Percentiles rank a stretch among this genome's conserved stretches.
Conservation (phyloP, 1,140 invertebrate genomes). For the Coenobita brevimanus region DNA sequence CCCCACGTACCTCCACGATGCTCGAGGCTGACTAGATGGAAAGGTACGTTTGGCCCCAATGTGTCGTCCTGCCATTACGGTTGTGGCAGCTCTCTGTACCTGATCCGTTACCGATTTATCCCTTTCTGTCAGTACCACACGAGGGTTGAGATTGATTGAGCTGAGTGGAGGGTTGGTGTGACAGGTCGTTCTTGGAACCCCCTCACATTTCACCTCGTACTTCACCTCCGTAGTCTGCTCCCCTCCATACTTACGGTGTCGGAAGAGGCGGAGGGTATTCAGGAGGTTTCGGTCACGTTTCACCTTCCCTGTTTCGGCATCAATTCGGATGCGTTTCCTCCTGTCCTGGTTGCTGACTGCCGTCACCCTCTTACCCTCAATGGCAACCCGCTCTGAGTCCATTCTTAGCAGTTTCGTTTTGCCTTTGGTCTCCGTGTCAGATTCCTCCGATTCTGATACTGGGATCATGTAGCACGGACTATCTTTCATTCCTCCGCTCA, state of each 20-base stretch:
- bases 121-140: slow-evolving; percentile 74
- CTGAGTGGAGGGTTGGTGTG: slow-evolving; percentile 75
- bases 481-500: slow-evolving; percentile 27
- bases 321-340: slow-evolving; percentile 67
- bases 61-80: slow-evolving; percentile 44
- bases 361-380: slow-evolving; percentile 66
- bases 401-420: slow-evolving; percentile 74
- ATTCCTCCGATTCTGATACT: slow-evolving; percentile 73
- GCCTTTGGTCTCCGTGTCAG: slow-evolving; percentile 75
- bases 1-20: slow-evolving; percentile 61
- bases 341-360: slow-evolving; percentile 63
- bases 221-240: slow-evolving; percentile 71
- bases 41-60: slow-evolving; percentile 1
- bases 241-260: slow-evolving; percentile 73
- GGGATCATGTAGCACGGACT: slow-evolving; percentile 38
- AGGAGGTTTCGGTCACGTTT: slow-evolving; percentile 77
- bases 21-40: slow-evolving; percentile 55
- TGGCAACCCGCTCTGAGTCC: slow-evolving; percentile 72
- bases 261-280: slow-evolving; percentile 77
- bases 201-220: slow-evolving; percentile 72
- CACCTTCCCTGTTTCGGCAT: slow-evolving; percentile 67
- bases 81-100: slow-evolving; percentile 37
- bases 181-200: slow-evolving; percentile 63
- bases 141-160: slow-evolving; percentile 76
- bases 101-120: slow-evolving; percentile 34